Base-by-base conservation (phyloP, 2,797 vertebrate genomes). In the Gymnoscopelus braueri region DNA sequence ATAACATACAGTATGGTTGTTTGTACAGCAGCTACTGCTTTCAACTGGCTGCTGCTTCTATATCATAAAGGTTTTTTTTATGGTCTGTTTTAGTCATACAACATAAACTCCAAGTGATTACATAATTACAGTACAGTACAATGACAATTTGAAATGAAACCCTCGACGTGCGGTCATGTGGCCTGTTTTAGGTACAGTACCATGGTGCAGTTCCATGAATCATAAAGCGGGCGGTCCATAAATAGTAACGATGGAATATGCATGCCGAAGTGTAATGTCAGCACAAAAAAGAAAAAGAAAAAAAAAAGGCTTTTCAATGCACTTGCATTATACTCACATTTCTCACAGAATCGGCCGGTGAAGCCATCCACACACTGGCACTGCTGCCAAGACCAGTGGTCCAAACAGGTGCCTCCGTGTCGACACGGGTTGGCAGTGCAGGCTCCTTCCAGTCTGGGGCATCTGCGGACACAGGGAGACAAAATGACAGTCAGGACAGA, bases 351-450 rank as follows among this genome's bases (percentile, higher is more conserved):
- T 65, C 92, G 96, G 60, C 98, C 98, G 0, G 97, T 97, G 90
- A 99, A 94, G 49, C 97, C 98, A 8, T 98, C 96, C 44, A 82
- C 88, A 67, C 98, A 99, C 24, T 88, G 94, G 72, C 98, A 99
- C 81, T 98, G 96, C 86, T 98, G 97, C 97, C 97, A 98, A 0
- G 97, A 99, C 98, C 98, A 99, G 87, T 92, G 94, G 86, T 99
- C 98, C 10, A 95, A 78, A 68, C 98, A 99, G 5, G 94, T 96
- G 74, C 96, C 96, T 10, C 97, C 96, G 0, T 99, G 95, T 68
- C 98, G 95, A 86, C 98, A 99, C 71, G 95, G 95, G 80, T 74
- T 96, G 65, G 92, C 75, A 0, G 88, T 84, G 85, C 98, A 99
- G 49, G 95, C 95, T 0, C 95, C 96, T 91, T 98, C 98, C 51